Conservation (phyloP, 2,888 invertebrate genomes). For the Strigamia maritima region DNA sequence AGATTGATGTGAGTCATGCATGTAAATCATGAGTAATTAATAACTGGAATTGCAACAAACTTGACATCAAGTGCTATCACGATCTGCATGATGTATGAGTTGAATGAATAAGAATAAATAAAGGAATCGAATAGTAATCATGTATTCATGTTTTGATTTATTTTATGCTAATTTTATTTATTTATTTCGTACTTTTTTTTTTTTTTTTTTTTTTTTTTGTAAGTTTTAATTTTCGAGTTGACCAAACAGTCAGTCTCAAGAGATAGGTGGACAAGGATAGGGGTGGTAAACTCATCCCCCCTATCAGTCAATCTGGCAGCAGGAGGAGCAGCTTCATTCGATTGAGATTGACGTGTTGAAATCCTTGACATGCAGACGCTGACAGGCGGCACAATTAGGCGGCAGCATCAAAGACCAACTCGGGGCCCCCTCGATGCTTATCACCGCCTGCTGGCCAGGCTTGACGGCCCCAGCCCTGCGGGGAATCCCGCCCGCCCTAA, state of each 20-base stretch:
- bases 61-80: not conserved
- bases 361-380: slow-evolving; percentile 40
- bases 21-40: slow-evolving; percentile 22
- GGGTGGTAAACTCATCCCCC: slow-evolving; percentile 35
- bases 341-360: slow-evolving; percentile 40
- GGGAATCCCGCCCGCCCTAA: slow-evolving; percentile 27
- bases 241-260: not conserved
- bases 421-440: slow-evolving; percentile 34
- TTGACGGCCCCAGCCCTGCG: slow-evolving; percentile 26
- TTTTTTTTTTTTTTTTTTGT: not conserved
- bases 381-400: slow-evolving; percentile 41
- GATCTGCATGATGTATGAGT: not conserved
- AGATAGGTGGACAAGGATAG: not conserved
- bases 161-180: too few species aligned
- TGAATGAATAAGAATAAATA: not conserved
- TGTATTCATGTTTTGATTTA: not conserved
- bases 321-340: slow-evolving; percentile 5
- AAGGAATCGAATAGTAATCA: not conserved
- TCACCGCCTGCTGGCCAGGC: slow-evolving; percentile 35
- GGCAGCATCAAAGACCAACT: slow-evolving; percentile 37
- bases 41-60: not conserved
- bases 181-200: too few species aligned
- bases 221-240: not conserved
- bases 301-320: slow-evolving; percentile 40
- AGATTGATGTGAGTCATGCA: not conserved